These are phyloP conservation scores for Neogale vison DNA, from an alignment of 2,113 vertebrate genomes.

Conservation along the genomic window DNA sequence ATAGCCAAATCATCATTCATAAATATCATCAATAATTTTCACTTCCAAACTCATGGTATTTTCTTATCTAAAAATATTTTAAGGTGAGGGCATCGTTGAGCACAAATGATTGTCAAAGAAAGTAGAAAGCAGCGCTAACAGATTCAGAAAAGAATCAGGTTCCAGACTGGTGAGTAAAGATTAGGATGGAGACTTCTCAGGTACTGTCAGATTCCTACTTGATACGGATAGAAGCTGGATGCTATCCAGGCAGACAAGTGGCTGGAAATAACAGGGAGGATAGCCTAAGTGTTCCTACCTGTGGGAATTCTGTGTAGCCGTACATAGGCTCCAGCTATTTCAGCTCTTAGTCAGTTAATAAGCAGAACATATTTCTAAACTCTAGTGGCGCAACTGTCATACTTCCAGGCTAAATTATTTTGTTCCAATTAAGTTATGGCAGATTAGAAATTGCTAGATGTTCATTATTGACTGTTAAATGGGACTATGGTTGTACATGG, in stretches of 20 bases:
- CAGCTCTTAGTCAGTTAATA: neutral
- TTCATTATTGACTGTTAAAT: neutral
- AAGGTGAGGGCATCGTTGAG: neutral
- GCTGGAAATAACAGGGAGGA: no score
- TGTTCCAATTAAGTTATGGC: neutral
- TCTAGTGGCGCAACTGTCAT: neutral
- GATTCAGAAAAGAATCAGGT: neutral
- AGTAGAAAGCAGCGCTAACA: neutral
- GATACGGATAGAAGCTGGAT: neutral
- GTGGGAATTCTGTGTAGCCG: neutral
- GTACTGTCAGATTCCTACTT: neutral
- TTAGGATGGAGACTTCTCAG: neutral
- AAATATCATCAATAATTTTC: neutral
- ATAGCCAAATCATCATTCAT: neutral
- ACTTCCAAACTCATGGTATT: neutral
- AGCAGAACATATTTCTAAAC: neutral
- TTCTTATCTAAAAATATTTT: neutral
- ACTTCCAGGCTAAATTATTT: neutral
- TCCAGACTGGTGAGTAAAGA: neutral
- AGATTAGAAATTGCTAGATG: neutral
- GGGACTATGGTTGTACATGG: accelerated
- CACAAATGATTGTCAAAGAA: neutral
- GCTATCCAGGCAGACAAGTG: accelerated
- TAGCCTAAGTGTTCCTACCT: neutral
- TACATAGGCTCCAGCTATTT: neutral